Evolutionary conservation across 2,113 vertebrate species (phyloP), one percentile per base, ranked within the genome.

Genomic region (Deroptyus accipitrinus): DNA sequence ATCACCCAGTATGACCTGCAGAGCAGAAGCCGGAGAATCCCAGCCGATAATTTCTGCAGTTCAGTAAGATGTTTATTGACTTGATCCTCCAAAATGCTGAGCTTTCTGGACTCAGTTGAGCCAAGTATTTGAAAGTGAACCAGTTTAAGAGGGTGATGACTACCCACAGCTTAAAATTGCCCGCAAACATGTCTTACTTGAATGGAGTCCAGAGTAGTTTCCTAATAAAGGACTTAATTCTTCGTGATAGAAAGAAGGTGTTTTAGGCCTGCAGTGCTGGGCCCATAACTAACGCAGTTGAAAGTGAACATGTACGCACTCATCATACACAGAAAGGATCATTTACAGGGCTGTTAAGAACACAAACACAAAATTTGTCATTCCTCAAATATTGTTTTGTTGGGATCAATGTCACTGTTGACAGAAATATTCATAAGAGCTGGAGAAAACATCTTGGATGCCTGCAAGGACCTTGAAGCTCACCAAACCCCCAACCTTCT

Each of bases 41-140:
- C 59, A 83, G 35, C 27, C 0, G 31, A 72, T 86, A 64, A 81
- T 70, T 93, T 92, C 79, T 92, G 46, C 72, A 23, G 13, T 90
- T 88, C 83, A 61, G 20, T 83, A 66, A 83, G 20, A 83, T 92
- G 25, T 42, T 74, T 70, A 81, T 86, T 83, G 90, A 59, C 63
- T 83, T 76, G 76, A 61, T 90, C 61, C 61, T 86, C 27, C 42
- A 83, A 92, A 95, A 63, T 54, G 75, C 64, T 95, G 90, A 93
- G 31, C 30, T 66, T 80, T 80, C 31, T 84, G 66, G 30, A 41
- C 81, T 30, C 5, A 4, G 11, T 7, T 2, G 8, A 77, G 25
- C 59, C 70, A 88, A 78, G 23, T 4, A 3, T 44, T 86, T 75
- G 48, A 83, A 92, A 83, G 18, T 18, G 79, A 90, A 63, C 64